Conservation (phyloP, 2,113 vertebrate genomes). For the Mormyrus iriodes region DNA sequence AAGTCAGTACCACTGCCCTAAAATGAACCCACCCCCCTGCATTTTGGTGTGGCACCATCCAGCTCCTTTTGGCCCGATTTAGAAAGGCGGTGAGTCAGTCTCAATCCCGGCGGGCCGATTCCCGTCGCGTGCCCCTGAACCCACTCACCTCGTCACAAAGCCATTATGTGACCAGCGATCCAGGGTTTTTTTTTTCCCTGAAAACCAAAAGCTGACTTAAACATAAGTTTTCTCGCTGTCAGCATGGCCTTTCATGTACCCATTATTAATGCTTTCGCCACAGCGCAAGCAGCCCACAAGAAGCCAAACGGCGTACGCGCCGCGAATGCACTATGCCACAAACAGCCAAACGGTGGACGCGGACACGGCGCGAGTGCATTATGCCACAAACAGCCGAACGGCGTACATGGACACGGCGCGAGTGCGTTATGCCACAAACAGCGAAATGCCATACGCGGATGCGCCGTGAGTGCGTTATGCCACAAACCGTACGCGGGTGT, state of each 20-base stretch:
- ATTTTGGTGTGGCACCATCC: not conserved
- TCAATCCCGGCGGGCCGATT: not conserved
- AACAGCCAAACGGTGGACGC: not conserved
- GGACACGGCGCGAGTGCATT: not conserved
- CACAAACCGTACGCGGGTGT: too few species aligned
- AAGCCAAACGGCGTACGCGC: not conserved
- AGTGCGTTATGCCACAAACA: not conserved
- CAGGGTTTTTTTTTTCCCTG: not conserved
- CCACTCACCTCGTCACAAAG: not conserved
- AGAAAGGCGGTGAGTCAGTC: not conserved
- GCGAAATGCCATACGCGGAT: not conserved
- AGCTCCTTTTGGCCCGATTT: not conserved
- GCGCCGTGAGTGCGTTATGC: not conserved
- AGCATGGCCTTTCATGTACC: not conserved
- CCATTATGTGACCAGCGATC: not conserved
- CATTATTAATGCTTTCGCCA: not conserved
- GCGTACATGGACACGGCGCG: not conserved
- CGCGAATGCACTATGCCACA: not conserved
- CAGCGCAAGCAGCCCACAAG: not conserved
- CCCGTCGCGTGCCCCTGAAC: not conserved
- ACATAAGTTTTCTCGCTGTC: not conserved
- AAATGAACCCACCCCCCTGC: not conserved
- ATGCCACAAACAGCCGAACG: not conserved
- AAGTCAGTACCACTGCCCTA: not conserved
- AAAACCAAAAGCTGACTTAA: constrained; percentile 10